These are phyloP conservation scores for Dolichomitus sp. DNA, from an alignment of 2,888 invertebrate genomes.

Conservation along the genomic window DNA sequence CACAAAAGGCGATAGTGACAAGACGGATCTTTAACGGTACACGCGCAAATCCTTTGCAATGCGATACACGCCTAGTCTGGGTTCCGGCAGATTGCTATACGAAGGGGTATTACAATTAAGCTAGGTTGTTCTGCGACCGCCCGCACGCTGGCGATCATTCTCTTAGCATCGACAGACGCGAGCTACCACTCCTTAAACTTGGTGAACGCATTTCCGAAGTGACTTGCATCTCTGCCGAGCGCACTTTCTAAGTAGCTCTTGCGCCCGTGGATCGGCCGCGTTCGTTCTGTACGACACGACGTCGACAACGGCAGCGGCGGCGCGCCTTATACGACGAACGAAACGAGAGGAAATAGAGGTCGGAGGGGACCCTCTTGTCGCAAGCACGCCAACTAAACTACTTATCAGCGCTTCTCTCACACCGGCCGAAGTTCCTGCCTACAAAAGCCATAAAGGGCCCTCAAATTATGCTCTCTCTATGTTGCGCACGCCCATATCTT, in stretches of 20 bases:
- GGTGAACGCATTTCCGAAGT: slow-evolving; percentile 52
- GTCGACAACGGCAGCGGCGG: not conserved
- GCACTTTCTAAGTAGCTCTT: slow-evolving; percentile 47
- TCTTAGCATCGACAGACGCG: slow-evolving; percentile 37
- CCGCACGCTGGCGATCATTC: slow-evolving; percentile 30
- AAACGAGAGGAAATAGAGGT: slow-evolving; percentile 42
- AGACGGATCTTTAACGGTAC: slow-evolving; percentile 39
- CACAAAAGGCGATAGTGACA: slow-evolving; percentile 19
- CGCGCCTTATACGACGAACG: slow-evolving; percentile 20
- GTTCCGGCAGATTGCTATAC: slow-evolving; percentile 15
- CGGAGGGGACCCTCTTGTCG: slow-evolving; percentile 19
- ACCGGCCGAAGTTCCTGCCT: slow-evolving; percentile 39
- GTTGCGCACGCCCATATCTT: slow-evolving; percentile 44
- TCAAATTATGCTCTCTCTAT: slow-evolving; percentile 53
- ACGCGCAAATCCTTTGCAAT: slow-evolving; percentile 38
- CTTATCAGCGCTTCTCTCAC: slow-evolving; percentile 16
- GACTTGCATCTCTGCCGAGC: slow-evolving; percentile 56
- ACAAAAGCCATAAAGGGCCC: slow-evolving; percentile 50
- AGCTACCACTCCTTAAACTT: slow-evolving; percentile 58
- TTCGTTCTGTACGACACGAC: slow-evolving; percentile 13
- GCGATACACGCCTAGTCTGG: not conserved
- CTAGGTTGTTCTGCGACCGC: slow-evolving; percentile 33
- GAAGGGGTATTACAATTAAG: slow-evolving; percentile 56
- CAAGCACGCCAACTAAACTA: slow-evolving; percentile 30
- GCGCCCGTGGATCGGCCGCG: not conserved